Conservation (phyloP, 2,797 vertebrate species). For the Aulostomus chinensis region DNA sequence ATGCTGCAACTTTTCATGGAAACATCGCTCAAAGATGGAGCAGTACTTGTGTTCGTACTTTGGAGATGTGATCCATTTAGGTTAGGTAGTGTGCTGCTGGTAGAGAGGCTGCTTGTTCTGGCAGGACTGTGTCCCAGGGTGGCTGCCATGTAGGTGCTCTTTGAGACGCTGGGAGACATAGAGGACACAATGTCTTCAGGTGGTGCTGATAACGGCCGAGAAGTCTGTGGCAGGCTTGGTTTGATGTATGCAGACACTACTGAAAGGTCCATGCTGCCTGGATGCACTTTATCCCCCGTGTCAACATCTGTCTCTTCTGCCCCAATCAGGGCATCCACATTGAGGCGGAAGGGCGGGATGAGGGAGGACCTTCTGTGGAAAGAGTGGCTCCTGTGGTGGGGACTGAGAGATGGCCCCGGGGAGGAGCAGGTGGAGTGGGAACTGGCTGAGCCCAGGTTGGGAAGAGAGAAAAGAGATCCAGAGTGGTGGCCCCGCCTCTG, state of each 20-base stretch:
- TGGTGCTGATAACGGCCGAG: slow-evolving; percentile 69
- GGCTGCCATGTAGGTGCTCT: no score
- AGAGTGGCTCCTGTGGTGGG: slow-evolving; percentile 41
- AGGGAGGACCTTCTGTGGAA: slow-evolving; percentile 59
- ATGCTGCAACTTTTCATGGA: slow-evolving; percentile 56
- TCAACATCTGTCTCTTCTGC: slow-evolving; percentile 93
- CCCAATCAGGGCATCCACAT: slow-evolving; percentile 85
- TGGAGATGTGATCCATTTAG: slow-evolving; percentile 11
- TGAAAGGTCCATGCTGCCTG: slow-evolving; percentile 84
- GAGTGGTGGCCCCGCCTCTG: slow-evolving; percentile 79
- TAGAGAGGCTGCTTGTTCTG: slow-evolving; percentile 45
- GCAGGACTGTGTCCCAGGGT: slow-evolving; percentile 34
- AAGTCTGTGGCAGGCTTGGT: slow-evolving; percentile 45
- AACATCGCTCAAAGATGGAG: slow-evolving; percentile 51
- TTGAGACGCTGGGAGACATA: slow-evolving; percentile 55
- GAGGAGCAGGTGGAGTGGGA: slow-evolving; percentile 69
- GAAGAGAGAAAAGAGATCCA: slow-evolving; percentile 88
- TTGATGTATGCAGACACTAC: slow-evolving; percentile 87
- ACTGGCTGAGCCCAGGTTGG: slow-evolving; percentile 68
- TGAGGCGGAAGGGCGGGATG: slow-evolving; percentile 76
- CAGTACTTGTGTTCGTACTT: slow-evolving; percentile 20
- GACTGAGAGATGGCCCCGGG: slow-evolving; percentile 59
- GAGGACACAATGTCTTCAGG: slow-evolving; percentile 46
- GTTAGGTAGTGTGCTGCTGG: slow-evolving; percentile 23
- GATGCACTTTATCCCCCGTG: slow-evolving; percentile 83